phyloP scores from a whole-genome alignment of 53 echinoderm and acorn worm species.

The Hippasteria phrygiana region DNA sequence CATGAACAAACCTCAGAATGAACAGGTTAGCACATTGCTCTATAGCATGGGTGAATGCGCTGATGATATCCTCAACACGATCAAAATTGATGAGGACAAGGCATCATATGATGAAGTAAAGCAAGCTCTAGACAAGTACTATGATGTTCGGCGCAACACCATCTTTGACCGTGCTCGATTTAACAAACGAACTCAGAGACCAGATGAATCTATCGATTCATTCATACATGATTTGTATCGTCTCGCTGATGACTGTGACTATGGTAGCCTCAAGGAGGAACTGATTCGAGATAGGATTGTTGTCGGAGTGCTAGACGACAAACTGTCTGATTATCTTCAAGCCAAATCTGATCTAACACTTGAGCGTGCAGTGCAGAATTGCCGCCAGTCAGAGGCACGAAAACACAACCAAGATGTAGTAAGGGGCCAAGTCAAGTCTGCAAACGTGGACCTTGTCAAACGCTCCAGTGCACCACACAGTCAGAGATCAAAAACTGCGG shows the following conservation, averaged over 20 bases:
- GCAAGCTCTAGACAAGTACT: neutral
- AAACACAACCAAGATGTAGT: neutral
- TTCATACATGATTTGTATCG: slow-evolving; percentile 13
- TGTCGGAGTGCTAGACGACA: neutral
- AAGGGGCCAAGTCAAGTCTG: neutral
- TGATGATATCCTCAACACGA: slow-evolving; percentile 63
- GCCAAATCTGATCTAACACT: slow-evolving; percentile 32
- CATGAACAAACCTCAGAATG: slow-evolving; percentile 1
- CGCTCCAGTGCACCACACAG: too few species aligned
- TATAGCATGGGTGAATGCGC: slow-evolving; percentile 74
- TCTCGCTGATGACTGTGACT: slow-evolving; percentile 10
- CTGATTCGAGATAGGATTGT: slow-evolving; percentile 34
- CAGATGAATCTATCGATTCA: slow-evolving; percentile 2
- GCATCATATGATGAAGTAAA: slow-evolving; percentile 41
- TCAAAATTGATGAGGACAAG: slow-evolving; percentile 26
- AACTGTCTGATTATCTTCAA: neutral
- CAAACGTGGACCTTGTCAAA: too few species aligned
- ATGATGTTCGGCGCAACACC: slow-evolving; percentile 9
- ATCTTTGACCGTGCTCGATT: neutral
- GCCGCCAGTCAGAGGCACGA: neutral
- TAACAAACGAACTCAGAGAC: slow-evolving; percentile 9
- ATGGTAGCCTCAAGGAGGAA: neutral
- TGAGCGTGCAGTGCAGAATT: neutral
- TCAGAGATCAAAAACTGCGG: too few species aligned
- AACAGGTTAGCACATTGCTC: slow-evolving; percentile 64